Base-by-base conservation (phyloP, 23 tunicate genomes). In the Trididemnum clinides region DNA sequence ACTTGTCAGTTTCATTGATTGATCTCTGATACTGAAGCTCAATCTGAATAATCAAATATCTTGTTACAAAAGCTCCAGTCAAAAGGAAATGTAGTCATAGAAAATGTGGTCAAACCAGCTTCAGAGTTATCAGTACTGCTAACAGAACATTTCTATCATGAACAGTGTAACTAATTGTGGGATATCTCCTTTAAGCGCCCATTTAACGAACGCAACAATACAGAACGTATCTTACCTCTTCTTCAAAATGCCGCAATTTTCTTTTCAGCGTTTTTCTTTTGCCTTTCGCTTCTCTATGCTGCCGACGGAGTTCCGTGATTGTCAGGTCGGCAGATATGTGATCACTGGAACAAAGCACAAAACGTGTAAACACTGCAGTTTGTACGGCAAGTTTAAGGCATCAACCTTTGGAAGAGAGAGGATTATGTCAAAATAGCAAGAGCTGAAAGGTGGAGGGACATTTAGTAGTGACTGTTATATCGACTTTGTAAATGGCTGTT, bases 181-280 rank as follows among this genome's bases (percentile, higher is more conserved):
- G n/a, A n/a, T n/a, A n/a, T n/a, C n/a, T n/a, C n/a, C n/a, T n/a
- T n/a, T n/a, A n/a, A n/a, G n/a, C n/a, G n/a, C n/a, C n/a, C n/a
- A n/a, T n/a, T n/a, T n/a, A n/a, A n/a, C n/a, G n/a, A n/a, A n/a
- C n/a, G n/a, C n/a, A n/a, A n/a, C n/a, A n/a, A n/a, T n/a, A n/a
- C n/a, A n/a, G n/a, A n/a, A n/a, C n/a, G n/a, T n/a, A n/a, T 7
- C 54, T 82, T 33, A 88, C 83, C 83, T 88, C 90, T 29, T 62
- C 80, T 64, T 93, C 98, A 84, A 93, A 93, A 7, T 93, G 93
- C 34, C 82, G 33, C 59, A 93, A 28, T 59, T 75, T 88, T 44
- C 90, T 78, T 3, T 93, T 71, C 49, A 93, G 72, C 12, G 80
- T 54, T 79, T 88, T 88, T 50, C 88, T 54, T 82, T 72, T 58